Conservation (phyloP, 2,888 invertebrate genomes). For the Lymantria monacha region DNA sequence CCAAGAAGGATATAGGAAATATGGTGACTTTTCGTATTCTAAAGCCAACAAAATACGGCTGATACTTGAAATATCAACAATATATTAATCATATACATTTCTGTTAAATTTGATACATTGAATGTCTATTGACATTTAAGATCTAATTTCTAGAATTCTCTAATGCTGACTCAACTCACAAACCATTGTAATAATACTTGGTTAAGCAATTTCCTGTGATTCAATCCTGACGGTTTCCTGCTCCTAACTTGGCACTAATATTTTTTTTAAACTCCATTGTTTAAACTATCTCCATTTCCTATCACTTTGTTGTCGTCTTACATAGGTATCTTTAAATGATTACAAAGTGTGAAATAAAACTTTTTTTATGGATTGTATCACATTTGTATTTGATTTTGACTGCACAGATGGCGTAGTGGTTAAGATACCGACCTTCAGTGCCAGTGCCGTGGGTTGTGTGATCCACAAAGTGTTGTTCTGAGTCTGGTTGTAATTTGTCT, state of each 20-base stretch:
- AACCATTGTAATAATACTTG: slow-evolving; percentile 27
- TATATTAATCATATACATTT: not conserved
- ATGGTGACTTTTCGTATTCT: too few relatives aligned
- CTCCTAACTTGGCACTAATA: slow-evolving; percentile 23
- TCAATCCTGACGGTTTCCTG: slow-evolving; percentile 36
- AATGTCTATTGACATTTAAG: slow-evolving; percentile 7
- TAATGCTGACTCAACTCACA: slow-evolving; percentile 29
- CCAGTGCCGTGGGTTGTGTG: too few relatives aligned
- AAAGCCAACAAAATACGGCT: too few relatives aligned
- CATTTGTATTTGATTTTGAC: too few relatives aligned
- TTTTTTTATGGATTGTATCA: too few relatives aligned
- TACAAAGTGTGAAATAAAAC: not conserved
- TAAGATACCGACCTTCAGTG: too few relatives aligned
- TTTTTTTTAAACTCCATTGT: slow-evolving; percentile 22
- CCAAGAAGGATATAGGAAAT: too few relatives aligned
- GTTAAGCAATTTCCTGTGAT: slow-evolving; percentile 41
- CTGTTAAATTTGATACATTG: slow-evolving; percentile 4
- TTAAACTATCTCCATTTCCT: slow-evolving; percentile 25
- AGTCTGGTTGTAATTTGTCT: too few relatives aligned
- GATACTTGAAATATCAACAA: too few relatives aligned
- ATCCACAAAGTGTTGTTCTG: too few relatives aligned
- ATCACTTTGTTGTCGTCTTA: slow-evolving; percentile 11
- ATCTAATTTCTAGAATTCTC: slow-evolving; percentile 23
- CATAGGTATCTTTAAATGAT: slow-evolving; percentile 4
- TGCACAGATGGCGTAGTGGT: too few relatives aligned